Evolutionary conservation across 2,888 invertebrate species (phyloP).

Genomic region (Mylabris sibirica): DNA sequence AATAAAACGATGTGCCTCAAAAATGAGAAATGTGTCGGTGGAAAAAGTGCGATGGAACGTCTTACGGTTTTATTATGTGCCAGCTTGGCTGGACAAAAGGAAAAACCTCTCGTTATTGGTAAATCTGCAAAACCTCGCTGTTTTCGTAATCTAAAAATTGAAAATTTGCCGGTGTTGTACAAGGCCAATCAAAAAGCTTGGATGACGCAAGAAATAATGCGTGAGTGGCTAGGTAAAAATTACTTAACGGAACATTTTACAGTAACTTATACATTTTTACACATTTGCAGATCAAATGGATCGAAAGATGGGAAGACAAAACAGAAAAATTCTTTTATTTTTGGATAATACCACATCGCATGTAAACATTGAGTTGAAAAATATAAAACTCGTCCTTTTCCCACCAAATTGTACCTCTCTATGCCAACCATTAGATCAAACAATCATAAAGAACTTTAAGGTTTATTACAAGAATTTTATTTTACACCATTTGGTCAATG

Average conservation of each 20-base stretch:
- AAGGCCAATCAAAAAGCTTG: neutral
- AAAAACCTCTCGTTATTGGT: neutral
- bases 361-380: neutral
- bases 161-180: neutral
- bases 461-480: too few species aligned
- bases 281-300: neutral
- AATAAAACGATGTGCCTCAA: neutral
- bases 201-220: neutral
- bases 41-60: slow-evolving; percentile 10
- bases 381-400: neutral
- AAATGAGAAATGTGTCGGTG: neutral
- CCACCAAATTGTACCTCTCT: neutral
- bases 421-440: neutral
- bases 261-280: too few species aligned
- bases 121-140: neutral
- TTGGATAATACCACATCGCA: neutral
- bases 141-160: neutral
- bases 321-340: neutral
- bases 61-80: slow-evolving; percentile 1
- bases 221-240: neutral
- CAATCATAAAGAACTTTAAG: neutral
- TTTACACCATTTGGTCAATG: too few species aligned
- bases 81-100: slow-evolving; percentile 9
- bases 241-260: neutral
- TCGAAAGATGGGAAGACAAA: neutral